Percentiles rank a stretch among this genome's conserved stretches.
Evolutionary conservation across 1,140 invertebrate genomes (phyloP).

Genomic region (Drosophila sp.): DNA sequence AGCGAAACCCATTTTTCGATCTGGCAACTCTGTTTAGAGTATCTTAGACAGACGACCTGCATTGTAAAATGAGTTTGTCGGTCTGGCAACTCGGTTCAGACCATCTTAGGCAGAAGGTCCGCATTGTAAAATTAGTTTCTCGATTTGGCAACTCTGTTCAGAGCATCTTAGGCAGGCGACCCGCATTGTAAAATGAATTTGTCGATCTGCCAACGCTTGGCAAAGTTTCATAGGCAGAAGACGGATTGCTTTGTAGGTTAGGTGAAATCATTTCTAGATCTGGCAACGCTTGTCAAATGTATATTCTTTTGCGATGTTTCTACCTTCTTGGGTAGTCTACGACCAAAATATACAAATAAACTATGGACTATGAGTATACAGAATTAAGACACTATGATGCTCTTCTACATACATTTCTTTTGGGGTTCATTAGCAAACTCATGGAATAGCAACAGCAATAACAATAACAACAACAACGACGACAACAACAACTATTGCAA

Average conservation of each 20-base stretch:
- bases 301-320: no score
- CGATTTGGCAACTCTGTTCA: no score
- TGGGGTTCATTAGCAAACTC: conserved; percentile 8
- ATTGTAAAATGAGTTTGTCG: no score
- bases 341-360: background rate
- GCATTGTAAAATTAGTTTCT: no score
- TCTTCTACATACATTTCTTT: background rate
- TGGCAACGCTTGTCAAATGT: background rate
- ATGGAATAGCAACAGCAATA: background rate
- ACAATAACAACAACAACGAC: conserved; percentile 11
- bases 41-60: no score
- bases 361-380: background rate
- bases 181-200: background rate
- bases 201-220: background rate
- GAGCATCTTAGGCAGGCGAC: no score
- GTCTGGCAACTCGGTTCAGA: no score
- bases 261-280: background rate
- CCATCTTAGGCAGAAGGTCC: no score
- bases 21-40: no score
- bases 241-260: no score
- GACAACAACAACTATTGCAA: conserved; percentile 30
- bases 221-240: background rate
- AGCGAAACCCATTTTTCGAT: no score
- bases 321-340: no score
- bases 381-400: background rate